A percentile compares a stretch with the other conserved stretches of the same genome.
Conservation (phyloP, 2,797 vertebrate species). For the Jordanella pulchra region DNA sequence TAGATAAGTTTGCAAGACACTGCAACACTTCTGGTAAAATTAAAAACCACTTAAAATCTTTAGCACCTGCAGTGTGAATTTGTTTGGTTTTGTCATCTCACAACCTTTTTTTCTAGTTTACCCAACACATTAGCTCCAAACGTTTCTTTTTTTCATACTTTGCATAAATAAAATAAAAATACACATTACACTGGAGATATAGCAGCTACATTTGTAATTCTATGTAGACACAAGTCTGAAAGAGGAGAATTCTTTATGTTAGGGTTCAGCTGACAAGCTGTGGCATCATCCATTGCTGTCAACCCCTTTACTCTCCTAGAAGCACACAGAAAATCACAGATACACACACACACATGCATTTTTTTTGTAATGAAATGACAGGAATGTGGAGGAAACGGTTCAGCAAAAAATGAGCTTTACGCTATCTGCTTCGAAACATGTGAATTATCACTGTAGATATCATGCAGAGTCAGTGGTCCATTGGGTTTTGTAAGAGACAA, state of each 20-base stretch:
- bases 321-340: background rate
- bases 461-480: conserved; percentile 13
- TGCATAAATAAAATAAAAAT: conserved; percentile 7
- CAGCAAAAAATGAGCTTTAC: background rate
- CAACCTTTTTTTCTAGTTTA: background rate
- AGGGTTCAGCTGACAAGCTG: conserved; percentile 3
- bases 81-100: background rate
- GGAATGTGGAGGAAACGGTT: background rate
- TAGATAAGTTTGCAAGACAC: background rate
- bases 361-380: conserved; percentile 1
- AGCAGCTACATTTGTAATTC: conserved; percentile 37
- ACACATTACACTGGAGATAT: conserved; percentile 25
- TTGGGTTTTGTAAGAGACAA: conserved; percentile 10
- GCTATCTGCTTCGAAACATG: conserved; percentile 5
- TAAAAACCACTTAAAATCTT: conserved; percentile 1
- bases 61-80: background rate
- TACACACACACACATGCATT: conserved; percentile 54
- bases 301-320: background rate
- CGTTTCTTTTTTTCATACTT: conserved; percentile 19
- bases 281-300: conserved; percentile 14
- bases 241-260: background rate
- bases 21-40: background rate
- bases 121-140: conserved; percentile 36
- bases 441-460: conserved; percentile 4
- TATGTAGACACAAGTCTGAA: conserved; percentile 34